These are phyloP conservation scores for Mesoligia furuncula DNA, from an alignment of 2,888 invertebrate species.

Conservation along the genomic window DNA sequence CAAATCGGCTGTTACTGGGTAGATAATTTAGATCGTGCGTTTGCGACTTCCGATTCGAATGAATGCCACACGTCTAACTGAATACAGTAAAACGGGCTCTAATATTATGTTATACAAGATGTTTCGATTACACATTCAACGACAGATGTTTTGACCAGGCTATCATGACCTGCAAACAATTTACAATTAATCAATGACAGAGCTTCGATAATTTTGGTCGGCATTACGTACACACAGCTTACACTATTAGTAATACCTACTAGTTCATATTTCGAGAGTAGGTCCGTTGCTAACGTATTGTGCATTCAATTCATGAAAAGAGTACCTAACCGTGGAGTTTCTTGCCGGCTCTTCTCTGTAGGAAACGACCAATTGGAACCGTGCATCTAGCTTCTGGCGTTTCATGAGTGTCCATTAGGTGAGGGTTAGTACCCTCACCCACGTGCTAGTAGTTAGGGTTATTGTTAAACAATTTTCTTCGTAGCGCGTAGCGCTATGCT, in stretches of 20 bases:
- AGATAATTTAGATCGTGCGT: not conserved
- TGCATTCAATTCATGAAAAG: not conserved
- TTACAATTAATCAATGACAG: not conserved
- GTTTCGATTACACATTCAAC: slow-evolving; percentile 37
- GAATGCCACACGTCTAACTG: not conserved
- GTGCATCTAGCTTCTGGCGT: not conserved
- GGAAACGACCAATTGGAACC: no score
- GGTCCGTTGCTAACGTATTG: not conserved
- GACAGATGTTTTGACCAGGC: slow-evolving; percentile 36
- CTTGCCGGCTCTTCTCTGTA: no score
- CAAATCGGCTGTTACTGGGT: not conserved
- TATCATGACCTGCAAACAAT: slow-evolving; percentile 2
- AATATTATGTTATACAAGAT: slow-evolving; percentile 37
- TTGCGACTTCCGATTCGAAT: slow-evolving; percentile 36
- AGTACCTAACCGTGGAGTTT: not conserved
- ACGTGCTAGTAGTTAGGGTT: no score
- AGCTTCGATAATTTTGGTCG: not conserved
- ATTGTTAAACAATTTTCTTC: no score
- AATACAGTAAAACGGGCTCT: slow-evolving; percentile 17
- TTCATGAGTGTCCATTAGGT: not conserved
- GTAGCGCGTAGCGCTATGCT: not conserved
- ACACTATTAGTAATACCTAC: not conserved
- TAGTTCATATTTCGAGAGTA: slow-evolving; percentile 11
- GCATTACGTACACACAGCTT: not conserved
- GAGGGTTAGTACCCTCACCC: no score